A percentile compares a stretch with the other conserved stretches of the same genome.
Conservation (phyloP, 2,888 invertebrate species). For the Noctua pronuba region DNA sequence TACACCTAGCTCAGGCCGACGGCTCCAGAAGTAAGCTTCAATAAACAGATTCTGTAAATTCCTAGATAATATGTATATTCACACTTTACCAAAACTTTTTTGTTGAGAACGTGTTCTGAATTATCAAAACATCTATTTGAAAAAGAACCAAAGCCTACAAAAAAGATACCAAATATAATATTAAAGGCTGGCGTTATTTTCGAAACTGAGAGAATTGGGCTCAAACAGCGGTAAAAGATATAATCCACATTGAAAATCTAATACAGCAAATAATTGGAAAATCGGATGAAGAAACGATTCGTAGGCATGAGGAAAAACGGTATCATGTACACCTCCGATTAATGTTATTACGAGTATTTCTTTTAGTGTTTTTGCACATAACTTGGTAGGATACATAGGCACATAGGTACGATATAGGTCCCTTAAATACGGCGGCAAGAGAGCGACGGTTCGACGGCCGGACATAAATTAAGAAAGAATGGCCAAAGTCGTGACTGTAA, state of each 20-base stretch:
- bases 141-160: conserved; percentile 31
- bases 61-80: conserved; percentile 57
- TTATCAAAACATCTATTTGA: conserved; percentile 42
- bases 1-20: conserved; percentile 7
- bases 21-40: conserved; percentile 14
- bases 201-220: conserved; percentile 20
- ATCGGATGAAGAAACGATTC: conserved; percentile 40
- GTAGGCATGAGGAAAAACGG: conserved; percentile 14
- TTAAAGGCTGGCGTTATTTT: conserved; percentile 19
- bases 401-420: conserved; percentile 26
- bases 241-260: conserved; percentile 48
- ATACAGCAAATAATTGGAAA: conserved; percentile 52
- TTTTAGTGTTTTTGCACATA: conserved; percentile 17
- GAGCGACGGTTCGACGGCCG: conserved; percentile 66
- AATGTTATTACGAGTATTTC: conserved; percentile 13
- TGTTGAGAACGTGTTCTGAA: conserved; percentile 58
- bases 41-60: conserved; percentile 29
- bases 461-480: conserved; percentile 86
- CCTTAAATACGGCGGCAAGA: conserved; percentile 50
- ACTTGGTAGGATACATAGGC: conserved; percentile 10
- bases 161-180: conserved; percentile 29
- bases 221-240: conserved; percentile 43
- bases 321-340: conserved; percentile 19
- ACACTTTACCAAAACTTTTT: conserved; percentile 71
- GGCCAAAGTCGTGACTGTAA: conserved; percentile 86